A percentile compares a stretch with the other conserved stretches of the same genome.
Conservation (phyloP, 2,797 vertebrate species). For the Propithecus deckenii region DNA sequence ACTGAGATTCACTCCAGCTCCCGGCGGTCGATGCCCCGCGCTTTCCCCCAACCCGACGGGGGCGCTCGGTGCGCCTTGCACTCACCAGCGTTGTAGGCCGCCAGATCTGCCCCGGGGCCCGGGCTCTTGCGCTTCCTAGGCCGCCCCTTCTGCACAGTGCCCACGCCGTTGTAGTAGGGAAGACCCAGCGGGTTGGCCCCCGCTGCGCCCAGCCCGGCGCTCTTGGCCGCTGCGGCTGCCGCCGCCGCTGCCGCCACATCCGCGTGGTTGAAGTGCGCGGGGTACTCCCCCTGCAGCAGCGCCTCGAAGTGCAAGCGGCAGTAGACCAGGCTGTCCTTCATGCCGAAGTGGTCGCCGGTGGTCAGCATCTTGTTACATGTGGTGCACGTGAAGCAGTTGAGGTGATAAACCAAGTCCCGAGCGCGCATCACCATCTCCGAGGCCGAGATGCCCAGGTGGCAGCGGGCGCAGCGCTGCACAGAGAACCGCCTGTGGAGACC, state of each 20-base stretch:
- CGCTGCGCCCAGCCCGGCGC: slow-evolving; percentile 87
- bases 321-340: slow-evolving; percentile 99
- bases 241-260: slow-evolving; percentile 90
- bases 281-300: slow-evolving; percentile 97
- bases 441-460: slow-evolving; percentile 98
- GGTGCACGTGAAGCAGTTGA: slow-evolving; percentile 98
- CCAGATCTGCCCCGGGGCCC: slow-evolving; percentile 94
- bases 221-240: slow-evolving; percentile 89
- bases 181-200: slow-evolving; percentile 94
- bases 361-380: slow-evolving; percentile 99
- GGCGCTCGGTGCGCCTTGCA: not conserved
- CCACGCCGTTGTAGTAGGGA: slow-evolving; percentile 98
- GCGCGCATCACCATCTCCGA: slow-evolving; percentile 99
- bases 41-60: not conserved
- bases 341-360: slow-evolving; percentile 99
- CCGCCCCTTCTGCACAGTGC: slow-evolving; percentile 97
- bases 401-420: slow-evolving; percentile 97
- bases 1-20: not conserved
- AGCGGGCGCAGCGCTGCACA: slow-evolving; percentile 97
- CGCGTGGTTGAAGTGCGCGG: slow-evolving; percentile 95
- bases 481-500: slow-evolving; percentile 95
- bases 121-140: slow-evolving; percentile 98
- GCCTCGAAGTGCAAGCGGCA: slow-evolving; percentile 99
- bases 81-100: slow-evolving; percentile 98
- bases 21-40: rapidly evolving